Evolutionary conservation across 2,888 invertebrate species (phyloP), one percentile per base, ranked within the genome.

Genomic region (Agrotis ipsilon): DNA sequence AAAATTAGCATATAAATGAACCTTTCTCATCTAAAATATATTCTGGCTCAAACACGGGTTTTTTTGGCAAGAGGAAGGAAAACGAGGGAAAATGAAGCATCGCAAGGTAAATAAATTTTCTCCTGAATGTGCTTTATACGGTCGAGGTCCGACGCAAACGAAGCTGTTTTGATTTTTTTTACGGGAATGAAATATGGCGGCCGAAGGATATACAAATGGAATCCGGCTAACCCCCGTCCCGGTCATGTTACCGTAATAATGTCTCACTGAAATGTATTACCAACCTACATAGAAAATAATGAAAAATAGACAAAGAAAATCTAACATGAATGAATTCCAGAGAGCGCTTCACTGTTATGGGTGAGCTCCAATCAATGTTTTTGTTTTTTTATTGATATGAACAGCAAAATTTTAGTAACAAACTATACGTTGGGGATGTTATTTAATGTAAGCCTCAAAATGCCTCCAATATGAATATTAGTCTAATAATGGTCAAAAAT

Each of bases 1-100:
- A 46, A 52, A 62, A 78, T 78, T 68, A 48, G 51, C 70, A 75
- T 75, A 49, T 70, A 75, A 78, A 75, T 75, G 57, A 75, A 70
- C 51, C 58, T 27, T 61, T 70, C 21, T 16, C 39, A 39, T 39
- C 39, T 39, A 39, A 46, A 55, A 68, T 79, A 68, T 65, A 79
- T 74, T 68, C 24, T 19, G n/a, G 49, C 45, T 51, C 72, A 39
- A 49, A 19, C 49, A 48, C 27, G 24, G 51, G 54, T 46, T 43
- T n/a, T 61, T 27, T 18, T 39, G 39, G 39, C 52, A 11, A 4
- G 45, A 64, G 60, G 60, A 19, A 49, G 55, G 48, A 39, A 48
- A 49, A 46, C 48, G n/a, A 27, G 14, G 11, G 46, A 32, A 61
- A 61, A 63, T 13, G 9, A 32, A 49, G 16, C 24, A 59, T 65